Base-by-base conservation (phyloP, 2,888 invertebrate species). In the Brachyopa scutellaris region DNA sequence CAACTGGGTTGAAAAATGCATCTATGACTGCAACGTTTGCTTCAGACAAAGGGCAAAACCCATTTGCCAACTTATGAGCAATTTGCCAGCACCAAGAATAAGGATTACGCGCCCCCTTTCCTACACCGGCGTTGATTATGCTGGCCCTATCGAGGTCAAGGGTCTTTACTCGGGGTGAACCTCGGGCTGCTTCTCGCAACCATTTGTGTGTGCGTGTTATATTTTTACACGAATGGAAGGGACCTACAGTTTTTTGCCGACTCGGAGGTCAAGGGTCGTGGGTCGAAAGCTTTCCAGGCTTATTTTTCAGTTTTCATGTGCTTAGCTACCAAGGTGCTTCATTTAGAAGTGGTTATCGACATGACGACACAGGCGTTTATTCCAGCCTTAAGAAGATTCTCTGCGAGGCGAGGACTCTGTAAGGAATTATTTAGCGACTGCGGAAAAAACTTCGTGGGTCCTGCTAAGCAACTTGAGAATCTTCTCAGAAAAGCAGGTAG, bases 261-360 rank as follows among this genome's bases (percentile, higher is more conserved):
- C n/a, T n/a, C n/a, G n/a, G n/a, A n/a, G n/a, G n/a, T n/a, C n/a
- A n/a, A n/a, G n/a, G n/a, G n/a, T n/a, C n/a, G n/a, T n/a, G 83
- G 85, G 9, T 72, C 78, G 0, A 74, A 77, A 33, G 73, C 45
- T 0, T 45, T 57, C 1, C 86, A 86, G 51, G 69, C 72, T 0
- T 86, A 86, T 57, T 51, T 87, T 21, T 79, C 84, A n/a, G n/a
- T n/a, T n/a, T n/a, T n/a, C n/a, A n/a, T n/a, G n/a, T n/a, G n/a
- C n/a, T n/a, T n/a, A n/a, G n/a, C 84, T 4, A 85, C 86, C 0
- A 86, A 85, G 49, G 87, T 87, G 0, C 40, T 86, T 2, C 86
- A 87, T 11, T 31, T 87, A 2, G 87, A 87, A 62, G 13, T 85
- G 3, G 86, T 86, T 1, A 82, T 83, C 0, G 77, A 84, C 5